These are phyloP conservation scores for Mastomys natalensis DNA, from an alignment of 2,113 vertebrate species.

Conservation along the genomic window DNA sequence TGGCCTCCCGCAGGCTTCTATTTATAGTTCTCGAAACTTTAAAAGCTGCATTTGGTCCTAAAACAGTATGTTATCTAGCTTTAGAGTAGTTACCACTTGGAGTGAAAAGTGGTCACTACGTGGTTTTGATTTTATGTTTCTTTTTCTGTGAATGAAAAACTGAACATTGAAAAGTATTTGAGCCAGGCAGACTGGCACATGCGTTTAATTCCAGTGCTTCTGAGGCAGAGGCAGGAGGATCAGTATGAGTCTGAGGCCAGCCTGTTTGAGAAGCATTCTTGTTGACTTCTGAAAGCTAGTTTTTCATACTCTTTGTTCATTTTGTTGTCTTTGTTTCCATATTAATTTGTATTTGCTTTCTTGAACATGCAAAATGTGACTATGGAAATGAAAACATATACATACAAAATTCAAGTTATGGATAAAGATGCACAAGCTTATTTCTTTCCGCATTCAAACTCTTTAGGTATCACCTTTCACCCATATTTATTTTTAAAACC, in stretches of 20 bases:
- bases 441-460: neutral
- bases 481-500: slow-evolving; percentile 9
- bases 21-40: neutral
- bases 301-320: neutral
- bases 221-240: neutral
- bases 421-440: neutral
- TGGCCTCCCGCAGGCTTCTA: neutral
- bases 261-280: neutral
- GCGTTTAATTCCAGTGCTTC: neutral
- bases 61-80: neutral
- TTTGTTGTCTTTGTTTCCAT: neutral
- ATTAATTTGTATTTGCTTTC: slow-evolving; percentile 27
- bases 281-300: neutral
- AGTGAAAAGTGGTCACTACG: neutral
- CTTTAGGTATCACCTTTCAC: neutral
- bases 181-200: neutral
- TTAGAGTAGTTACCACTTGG: neutral
- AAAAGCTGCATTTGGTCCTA: neutral
- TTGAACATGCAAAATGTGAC: neutral
- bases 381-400: neutral
- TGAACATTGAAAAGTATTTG: slow-evolving; percentile 4
- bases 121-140: slow-evolving; percentile 28
- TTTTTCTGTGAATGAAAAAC: neutral
- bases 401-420: slow-evolving; percentile 2
- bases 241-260: neutral